phyloP scores from a whole-genome alignment of 2,797 vertebrate genomes.

The Hemitrygon akajei region DNA sequence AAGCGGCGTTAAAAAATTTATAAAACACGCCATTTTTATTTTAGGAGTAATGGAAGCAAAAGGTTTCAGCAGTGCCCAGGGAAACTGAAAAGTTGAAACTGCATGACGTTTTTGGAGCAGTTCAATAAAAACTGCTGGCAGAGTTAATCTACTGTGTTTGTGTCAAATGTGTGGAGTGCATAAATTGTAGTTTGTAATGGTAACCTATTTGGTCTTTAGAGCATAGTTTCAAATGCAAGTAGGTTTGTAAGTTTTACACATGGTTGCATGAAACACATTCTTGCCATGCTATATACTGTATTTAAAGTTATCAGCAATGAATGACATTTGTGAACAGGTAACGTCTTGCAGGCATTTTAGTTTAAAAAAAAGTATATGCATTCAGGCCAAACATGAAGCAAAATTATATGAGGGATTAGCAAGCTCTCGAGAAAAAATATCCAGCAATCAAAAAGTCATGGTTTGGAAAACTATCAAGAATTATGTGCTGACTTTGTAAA shows the following conservation, averaged over 20 bases:
- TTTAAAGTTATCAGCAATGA: background rate
- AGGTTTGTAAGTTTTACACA: background rate
- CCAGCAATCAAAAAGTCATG: background rate
- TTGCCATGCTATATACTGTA: no score
- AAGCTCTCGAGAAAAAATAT: background rate
- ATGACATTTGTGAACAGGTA: background rate
- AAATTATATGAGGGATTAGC: background rate
- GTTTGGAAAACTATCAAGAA: background rate
- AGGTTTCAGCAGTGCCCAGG: constrained; percentile 63
- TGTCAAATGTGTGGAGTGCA: constrained; percentile 39
- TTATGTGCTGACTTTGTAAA: background rate
- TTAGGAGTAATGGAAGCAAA: constrained; percentile 63
- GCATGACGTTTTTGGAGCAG: constrained; percentile 62
- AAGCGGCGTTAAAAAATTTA: constrained; percentile 73
- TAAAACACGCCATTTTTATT: constrained; percentile 69
- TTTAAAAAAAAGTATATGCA: background rate
- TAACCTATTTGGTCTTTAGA: background rate
- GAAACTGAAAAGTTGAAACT: constrained; percentile 72
- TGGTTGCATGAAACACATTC: background rate
- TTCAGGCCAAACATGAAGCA: background rate
- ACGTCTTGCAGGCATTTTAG: background rate
- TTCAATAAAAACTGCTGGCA: constrained; percentile 71
- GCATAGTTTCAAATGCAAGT: background rate
- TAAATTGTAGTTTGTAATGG: background rate
- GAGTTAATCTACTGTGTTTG: constrained; percentile 77